phyloP scores from a whole-genome alignment of 2,797 vertebrate genomes.

The Limosa lapponica region DNA sequence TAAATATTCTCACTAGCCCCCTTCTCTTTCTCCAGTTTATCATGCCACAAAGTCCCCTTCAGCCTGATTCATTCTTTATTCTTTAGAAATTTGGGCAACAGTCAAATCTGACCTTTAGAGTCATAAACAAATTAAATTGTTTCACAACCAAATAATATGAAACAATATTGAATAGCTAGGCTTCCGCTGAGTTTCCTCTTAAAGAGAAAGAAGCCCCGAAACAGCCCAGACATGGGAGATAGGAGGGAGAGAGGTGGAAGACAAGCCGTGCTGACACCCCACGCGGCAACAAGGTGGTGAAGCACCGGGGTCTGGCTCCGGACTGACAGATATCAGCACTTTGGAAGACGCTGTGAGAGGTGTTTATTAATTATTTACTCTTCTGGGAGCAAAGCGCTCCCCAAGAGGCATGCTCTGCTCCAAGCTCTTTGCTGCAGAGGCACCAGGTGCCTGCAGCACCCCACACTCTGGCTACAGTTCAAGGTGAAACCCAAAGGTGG shows the following conservation, averaged over 20 bases:
- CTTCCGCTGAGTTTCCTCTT: constrained; percentile 14
- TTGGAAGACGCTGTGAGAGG: constrained; percentile 13
- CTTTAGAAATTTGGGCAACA: constrained; percentile 53
- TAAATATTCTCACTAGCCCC: constrained; percentile 47
- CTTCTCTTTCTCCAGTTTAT: constrained; percentile 29
- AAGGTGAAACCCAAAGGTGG: constrained; percentile 50
- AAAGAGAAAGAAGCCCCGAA: constrained; percentile 53
- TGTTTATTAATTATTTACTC: neutral
- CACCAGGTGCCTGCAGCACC: neutral
- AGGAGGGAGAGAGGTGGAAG: neutral
- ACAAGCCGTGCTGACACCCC: accelerated
- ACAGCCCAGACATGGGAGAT: neutral
- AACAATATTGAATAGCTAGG: constrained; percentile 54
- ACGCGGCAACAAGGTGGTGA: accelerated
- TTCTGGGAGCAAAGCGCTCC: constrained; percentile 27
- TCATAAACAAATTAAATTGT: constrained; percentile 62
- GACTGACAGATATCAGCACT: neutral
- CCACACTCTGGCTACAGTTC: neutral
- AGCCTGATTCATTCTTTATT: constrained; percentile 43
- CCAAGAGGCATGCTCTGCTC: neutral
- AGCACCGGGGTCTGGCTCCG: neutral
- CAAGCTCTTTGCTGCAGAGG: constrained; percentile 42
- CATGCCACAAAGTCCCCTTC: constrained; percentile 18
- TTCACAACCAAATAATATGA: constrained; percentile 55
- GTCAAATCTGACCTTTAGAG: constrained; percentile 62